A percentile compares a stretch with the other conserved stretches of the same genome.
These are phyloP conservation scores for Falco punctatus DNA, from an alignment of 2,113 vertebrate genomes.

Conservation along the genomic window DNA sequence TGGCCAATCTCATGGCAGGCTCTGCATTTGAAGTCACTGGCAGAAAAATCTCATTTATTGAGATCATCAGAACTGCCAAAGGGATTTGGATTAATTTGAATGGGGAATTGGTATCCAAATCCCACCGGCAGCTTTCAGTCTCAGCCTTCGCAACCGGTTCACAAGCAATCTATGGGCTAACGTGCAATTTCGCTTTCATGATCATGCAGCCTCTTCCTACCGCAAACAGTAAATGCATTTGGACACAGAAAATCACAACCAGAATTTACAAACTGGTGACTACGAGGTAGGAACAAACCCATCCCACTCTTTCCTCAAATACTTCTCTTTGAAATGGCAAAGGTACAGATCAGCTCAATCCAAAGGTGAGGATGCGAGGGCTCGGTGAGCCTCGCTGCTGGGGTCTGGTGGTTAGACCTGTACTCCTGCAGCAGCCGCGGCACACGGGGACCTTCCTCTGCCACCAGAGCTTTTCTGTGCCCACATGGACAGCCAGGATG, in stretches of 20 bases:
- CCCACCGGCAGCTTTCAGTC: not conserved
- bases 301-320: not conserved
- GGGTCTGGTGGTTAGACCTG: not conserved
- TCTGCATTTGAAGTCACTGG: slow-evolving; percentile 32
- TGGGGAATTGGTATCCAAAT: slow-evolving; percentile 24
- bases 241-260: not conserved
- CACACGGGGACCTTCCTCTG: not conserved
- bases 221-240: not conserved
- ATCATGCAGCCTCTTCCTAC: not conserved
- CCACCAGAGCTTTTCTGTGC: not conserved
- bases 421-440: not conserved
- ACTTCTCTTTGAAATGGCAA: not conserved
- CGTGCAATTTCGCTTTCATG: not conserved
- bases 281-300: not conserved
- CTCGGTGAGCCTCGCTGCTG: rapidly evolving
- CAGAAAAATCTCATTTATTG: slow-evolving; percentile 38
- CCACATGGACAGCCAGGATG: not conserved
- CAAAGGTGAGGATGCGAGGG: rapidly evolving
- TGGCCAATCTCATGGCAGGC: not conserved
- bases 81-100: slow-evolving; percentile 57
- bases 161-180: not conserved
- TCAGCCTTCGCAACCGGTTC: not conserved
- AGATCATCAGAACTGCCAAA: not conserved
- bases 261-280: not conserved
- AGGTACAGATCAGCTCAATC: not conserved